phyloP scores from a whole-genome alignment of 1,140 invertebrate genomes.

The Tetramorium simillimum region DNA sequence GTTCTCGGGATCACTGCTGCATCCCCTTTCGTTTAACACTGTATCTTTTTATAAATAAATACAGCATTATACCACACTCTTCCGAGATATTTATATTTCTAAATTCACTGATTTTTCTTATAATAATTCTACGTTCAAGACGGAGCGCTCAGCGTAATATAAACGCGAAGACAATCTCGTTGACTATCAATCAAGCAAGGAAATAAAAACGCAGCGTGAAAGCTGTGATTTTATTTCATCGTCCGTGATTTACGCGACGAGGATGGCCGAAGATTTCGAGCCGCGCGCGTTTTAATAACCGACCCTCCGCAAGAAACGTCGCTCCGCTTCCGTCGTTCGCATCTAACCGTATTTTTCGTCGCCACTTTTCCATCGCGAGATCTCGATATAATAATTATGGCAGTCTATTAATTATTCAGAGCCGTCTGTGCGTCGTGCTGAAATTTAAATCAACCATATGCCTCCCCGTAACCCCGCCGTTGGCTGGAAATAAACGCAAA shows the following conservation, averaged over 20 bases:
- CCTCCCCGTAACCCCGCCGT: not conserved
- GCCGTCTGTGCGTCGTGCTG: not conserved
- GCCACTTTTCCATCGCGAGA: not conserved
- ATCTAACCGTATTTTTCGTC: not conserved
- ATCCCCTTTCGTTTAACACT: too few relatives aligned
- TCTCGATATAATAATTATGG: conserved; percentile 41
- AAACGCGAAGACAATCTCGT: conserved; percentile 14
- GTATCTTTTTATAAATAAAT: too few relatives aligned
- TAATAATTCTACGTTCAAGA: not conserved
- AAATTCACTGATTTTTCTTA: not conserved
- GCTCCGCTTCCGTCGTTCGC: not conserved
- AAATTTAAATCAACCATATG: conserved; percentile 36
- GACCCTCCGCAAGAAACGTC: not conserved
- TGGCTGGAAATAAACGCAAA: conserved; percentile 37
- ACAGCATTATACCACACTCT: too few relatives aligned
- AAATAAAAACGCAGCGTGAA: conserved; percentile 17
- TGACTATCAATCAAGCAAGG: not conserved
- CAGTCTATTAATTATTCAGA: conserved; percentile 49
- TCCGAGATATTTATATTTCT: too few relatives aligned
- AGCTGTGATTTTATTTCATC: conserved; percentile 11
- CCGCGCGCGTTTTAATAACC: conserved; percentile 13
- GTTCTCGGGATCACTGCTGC: too few relatives aligned
- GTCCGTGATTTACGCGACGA: conserved; percentile 13
- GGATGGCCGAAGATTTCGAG: not conserved
- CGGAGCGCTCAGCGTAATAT: not conserved